Evolutionary conservation across 2,888 invertebrate genomes (phyloP).

Genomic region (Aporophyla lueneburgensis): DNA sequence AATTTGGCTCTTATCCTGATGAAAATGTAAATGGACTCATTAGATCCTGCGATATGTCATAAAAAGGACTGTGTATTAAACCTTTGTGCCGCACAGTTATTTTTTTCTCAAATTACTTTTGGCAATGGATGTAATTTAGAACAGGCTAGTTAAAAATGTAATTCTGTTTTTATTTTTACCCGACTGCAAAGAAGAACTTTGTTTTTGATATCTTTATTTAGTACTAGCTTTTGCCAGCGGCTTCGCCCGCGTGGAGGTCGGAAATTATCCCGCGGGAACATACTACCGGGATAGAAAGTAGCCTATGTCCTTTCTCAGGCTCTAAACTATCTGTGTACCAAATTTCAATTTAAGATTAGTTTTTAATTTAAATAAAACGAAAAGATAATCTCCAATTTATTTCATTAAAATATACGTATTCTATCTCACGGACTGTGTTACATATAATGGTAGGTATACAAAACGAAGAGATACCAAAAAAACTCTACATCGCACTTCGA

Average conservation of each 20-base stretch:
- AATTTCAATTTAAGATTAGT: too few species aligned
- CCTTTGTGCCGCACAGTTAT: constrained; percentile 5
- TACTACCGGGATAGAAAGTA: too few species aligned
- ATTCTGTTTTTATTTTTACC: background rate
- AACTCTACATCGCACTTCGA: constrained; percentile 3
- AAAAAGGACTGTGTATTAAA: constrained; percentile 41
- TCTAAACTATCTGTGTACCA: too few species aligned
- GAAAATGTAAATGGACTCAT: constrained; percentile 61
- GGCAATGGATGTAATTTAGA: constrained; percentile 31
- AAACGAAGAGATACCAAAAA: background rate
- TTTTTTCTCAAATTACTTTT: constrained; percentile 42
- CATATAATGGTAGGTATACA: background rate
- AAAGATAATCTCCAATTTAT: background rate
- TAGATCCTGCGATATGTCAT: constrained; percentile 41
- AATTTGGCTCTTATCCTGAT: constrained; percentile 59
- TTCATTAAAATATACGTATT: background rate
- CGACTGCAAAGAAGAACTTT: background rate
- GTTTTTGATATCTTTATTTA: background rate
- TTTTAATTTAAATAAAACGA: too few species aligned
- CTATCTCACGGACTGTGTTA: background rate
- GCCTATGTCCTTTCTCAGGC: too few species aligned
- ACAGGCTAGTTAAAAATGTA: constrained; percentile 10
- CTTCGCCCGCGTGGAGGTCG: too few species aligned
- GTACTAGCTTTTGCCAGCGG: too few species aligned
- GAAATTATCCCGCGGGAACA: too few species aligned